Percentiles rank a stretch among this genome's conserved stretches.
Conservation (phyloP, 2,888 invertebrate species). For the Hecatera dysodea region DNA sequence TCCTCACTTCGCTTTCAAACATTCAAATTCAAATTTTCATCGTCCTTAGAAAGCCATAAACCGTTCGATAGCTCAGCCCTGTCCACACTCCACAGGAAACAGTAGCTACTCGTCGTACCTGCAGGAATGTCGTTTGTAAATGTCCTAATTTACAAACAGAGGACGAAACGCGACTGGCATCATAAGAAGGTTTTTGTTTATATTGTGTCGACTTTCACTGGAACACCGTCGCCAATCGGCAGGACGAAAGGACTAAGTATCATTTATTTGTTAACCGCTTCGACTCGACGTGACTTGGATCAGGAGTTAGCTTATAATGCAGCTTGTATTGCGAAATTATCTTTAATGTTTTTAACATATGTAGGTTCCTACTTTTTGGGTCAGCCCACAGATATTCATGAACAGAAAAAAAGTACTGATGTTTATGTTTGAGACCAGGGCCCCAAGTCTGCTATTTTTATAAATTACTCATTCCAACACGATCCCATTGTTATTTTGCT, state of each 20-base stretch:
- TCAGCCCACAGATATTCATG: too few relatives aligned
- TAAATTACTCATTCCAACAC: too few relatives aligned
- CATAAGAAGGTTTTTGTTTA: slow-evolving; percentile 71
- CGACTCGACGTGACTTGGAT: slow-evolving; percentile 66
- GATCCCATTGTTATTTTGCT: too few relatives aligned
- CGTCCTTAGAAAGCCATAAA: slow-evolving; percentile 37
- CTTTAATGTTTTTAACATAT: background rate
- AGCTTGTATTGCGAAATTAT: slow-evolving; percentile 12
- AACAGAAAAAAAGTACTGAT: too few relatives aligned
- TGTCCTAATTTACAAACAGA: slow-evolving; percentile 71
- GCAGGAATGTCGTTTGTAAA: slow-evolving; percentile 68
- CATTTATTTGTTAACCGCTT: slow-evolving; percentile 61
- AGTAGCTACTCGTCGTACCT: slow-evolving; percentile 62
- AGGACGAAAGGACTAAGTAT: slow-evolving; percentile 69
- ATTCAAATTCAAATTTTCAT: slow-evolving; percentile 1
- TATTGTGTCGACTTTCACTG: slow-evolving; percentile 73
- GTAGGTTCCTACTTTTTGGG: too few relatives aligned
- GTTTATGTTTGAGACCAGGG: too few relatives aligned
- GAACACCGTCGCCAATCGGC: slow-evolving; percentile 53
- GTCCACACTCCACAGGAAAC: slow-evolving; percentile 70
- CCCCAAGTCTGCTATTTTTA: too few relatives aligned
- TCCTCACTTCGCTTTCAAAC: too few relatives aligned
- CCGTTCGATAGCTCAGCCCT: slow-evolving; percentile 3
- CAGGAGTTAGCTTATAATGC: slow-evolving; percentile 36
- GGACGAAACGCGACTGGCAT: slow-evolving; percentile 67